These are phyloP conservation scores for Oxyura jamaicensis DNA, from an alignment of 2,113 vertebrate species.

Conservation along the genomic window DNA sequence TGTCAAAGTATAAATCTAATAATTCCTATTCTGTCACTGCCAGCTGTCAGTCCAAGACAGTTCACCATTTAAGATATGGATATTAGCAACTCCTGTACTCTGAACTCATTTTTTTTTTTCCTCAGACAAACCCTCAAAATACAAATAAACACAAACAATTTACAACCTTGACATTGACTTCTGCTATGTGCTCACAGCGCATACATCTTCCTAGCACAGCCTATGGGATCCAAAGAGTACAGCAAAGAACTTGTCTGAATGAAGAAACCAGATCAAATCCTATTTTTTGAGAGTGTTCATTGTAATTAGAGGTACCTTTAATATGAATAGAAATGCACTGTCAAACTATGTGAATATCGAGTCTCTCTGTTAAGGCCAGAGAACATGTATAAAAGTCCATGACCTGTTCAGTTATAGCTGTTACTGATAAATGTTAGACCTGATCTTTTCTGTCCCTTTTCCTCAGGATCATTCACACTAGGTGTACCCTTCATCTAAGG, in stretches of 20 bases:
- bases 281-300: neutral
- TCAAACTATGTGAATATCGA: neutral
- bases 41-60: neutral
- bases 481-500: neutral
- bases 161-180: neutral
- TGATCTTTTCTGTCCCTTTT: neutral
- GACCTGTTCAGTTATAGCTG: neutral
- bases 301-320: neutral
- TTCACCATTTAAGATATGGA: neutral
- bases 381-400: neutral
- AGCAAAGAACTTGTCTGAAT: neutral
- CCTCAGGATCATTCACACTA: neutral
- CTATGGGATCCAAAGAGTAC: neutral
- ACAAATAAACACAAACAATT: neutral
- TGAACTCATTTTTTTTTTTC: neutral
- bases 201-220: neutral
- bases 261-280: neutral
- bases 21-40: neutral
- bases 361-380: neutral
- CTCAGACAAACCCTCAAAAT: neutral
- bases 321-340: accelerated
- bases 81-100: neutral
- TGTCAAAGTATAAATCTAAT: neutral
- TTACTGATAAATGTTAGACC: neutral
- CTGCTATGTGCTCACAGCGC: neutral